Evolutionary conservation across 2,113 vertebrate genomes (phyloP).

Genomic region (cattle (Bos taurus)): ARS-UCD2.0 NC_037357.1:26157001-26157500

Average conservation of each 20-base stretch:
- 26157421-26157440: neutral
- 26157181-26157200: constrained; percentile 66
- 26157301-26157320: constrained; percentile 10
- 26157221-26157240: constrained; percentile 67
- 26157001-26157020: neutral
- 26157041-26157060: neutral
- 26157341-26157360: neutral
- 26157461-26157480: neutral
- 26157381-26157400: neutral
- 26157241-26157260: constrained; percentile 48
- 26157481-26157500: neutral
- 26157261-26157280: constrained; percentile 26
- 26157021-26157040: constrained; percentile 2
- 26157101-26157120: constrained; percentile 30
- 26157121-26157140: constrained; percentile 42
- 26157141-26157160: neutral
- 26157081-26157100: neutral
- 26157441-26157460: neutral
- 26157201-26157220: constrained; percentile 68
- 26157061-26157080: neutral
- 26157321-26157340: neutral
- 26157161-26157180: constrained; percentile 59
- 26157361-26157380: neutral
- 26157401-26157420: neutral
- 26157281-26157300: constrained; percentile 47